A percentile compares a stretch with the other conserved stretches of the same genome.
Conservation (phyloP, 2,888 invertebrate species). For the Nudaria mundana region DNA sequence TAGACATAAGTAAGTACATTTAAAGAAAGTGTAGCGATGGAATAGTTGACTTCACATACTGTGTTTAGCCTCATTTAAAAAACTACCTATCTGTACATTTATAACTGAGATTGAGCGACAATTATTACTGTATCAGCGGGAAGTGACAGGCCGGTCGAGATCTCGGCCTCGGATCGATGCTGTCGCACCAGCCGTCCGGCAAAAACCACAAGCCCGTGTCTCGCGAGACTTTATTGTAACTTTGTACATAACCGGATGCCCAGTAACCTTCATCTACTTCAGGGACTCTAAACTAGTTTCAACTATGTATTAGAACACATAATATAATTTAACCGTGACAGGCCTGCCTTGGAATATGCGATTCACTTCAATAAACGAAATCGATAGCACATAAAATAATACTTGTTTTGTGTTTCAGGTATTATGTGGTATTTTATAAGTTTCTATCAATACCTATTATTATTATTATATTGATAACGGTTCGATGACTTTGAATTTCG, state of each 20-base stretch:
- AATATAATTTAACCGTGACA: conserved; percentile 11
- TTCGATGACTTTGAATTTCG: background rate
- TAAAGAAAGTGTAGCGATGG: too few relatives aligned
- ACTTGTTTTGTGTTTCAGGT: too few relatives aligned
- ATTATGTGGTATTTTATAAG: too few relatives aligned
- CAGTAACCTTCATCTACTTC: conserved; percentile 46
- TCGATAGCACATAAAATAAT: background rate
- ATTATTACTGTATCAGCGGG: conserved; percentile 30
- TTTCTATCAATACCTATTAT: too few relatives aligned
- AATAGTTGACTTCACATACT: too few relatives aligned
- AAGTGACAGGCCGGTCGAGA: conserved; percentile 45
- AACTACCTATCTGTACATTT: too few relatives aligned
- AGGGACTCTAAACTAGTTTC: conserved; percentile 49
- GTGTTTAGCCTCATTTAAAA: too few relatives aligned
- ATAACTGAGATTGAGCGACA: too few relatives aligned
- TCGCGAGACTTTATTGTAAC: conserved; percentile 46
- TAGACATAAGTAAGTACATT: too few relatives aligned
- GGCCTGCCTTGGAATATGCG: conserved; percentile 27
- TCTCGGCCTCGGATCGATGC: conserved; percentile 38
- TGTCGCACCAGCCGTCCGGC: conserved; percentile 35
- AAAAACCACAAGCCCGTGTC: conserved; percentile 44
- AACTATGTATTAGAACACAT: conserved; percentile 40
- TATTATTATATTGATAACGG: too few relatives aligned
- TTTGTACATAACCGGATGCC: conserved; percentile 47
- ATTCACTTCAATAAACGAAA: conserved; percentile 7